These are phyloP conservation scores for Cyclopterus lumpus DNA, from an alignment of 2,797 vertebrate genomes.

Conservation along the genomic window DNA sequence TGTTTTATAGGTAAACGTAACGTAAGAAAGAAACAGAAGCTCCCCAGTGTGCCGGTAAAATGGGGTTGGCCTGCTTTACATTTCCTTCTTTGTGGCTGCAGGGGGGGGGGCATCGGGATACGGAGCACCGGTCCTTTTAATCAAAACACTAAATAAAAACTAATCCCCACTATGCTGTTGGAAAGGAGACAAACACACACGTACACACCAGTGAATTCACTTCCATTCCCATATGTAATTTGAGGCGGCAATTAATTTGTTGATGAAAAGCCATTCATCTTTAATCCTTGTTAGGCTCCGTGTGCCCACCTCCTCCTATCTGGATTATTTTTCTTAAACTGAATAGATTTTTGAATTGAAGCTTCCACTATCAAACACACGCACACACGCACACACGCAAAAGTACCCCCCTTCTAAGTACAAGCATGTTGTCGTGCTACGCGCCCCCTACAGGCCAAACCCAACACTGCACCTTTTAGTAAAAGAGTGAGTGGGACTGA, in stretches of 20 bases:
- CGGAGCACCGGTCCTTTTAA: slow-evolving; percentile 45
- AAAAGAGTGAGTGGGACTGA: slow-evolving; percentile 35
- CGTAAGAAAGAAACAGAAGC: not conserved
- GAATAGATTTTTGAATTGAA: slow-evolving; percentile 39
- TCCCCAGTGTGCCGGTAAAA: not conserved
- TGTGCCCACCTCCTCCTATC: slow-evolving; percentile 34
- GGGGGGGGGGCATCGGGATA: slow-evolving; percentile 49
- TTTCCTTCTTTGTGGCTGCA: slow-evolving; percentile 64
- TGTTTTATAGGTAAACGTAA: slow-evolving; percentile 67
- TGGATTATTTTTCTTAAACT: slow-evolving; percentile 26
- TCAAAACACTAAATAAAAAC: slow-evolving; percentile 55
- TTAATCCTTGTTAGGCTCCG: slow-evolving; percentile 53
- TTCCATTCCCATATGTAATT: slow-evolving; percentile 52
- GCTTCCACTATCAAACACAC: slow-evolving; percentile 6
- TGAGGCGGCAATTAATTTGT: slow-evolving; percentile 62
- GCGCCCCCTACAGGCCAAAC: slow-evolving; percentile 80
- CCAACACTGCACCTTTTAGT: slow-evolving; percentile 46
- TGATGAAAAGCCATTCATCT: slow-evolving; percentile 59
- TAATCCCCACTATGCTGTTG: slow-evolving; percentile 44
- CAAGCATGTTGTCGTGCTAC: slow-evolving; percentile 59
- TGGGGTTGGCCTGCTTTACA: not conserved
- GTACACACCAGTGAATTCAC: slow-evolving; percentile 31
- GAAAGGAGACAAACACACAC: slow-evolving; percentile 5
- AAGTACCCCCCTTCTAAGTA: not conserved
- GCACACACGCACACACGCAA: slow-evolving; percentile 3